Percentiles rank a stretch among this genome's conserved stretches.
Evolutionary conservation across 2,113 vertebrate genomes (phyloP).

Genomic region (Holacanthus passer): DNA sequence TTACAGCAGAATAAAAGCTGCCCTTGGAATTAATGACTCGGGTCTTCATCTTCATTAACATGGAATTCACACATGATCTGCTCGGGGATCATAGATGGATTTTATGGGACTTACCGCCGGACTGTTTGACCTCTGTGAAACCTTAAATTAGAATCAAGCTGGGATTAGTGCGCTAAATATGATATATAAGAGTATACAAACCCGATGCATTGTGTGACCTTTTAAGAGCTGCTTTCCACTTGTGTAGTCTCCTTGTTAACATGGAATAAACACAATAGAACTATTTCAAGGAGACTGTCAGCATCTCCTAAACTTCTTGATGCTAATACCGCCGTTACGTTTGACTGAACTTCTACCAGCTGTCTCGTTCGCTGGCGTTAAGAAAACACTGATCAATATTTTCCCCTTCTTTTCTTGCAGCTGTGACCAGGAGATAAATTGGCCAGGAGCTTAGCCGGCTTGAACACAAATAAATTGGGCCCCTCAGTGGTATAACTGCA

Average conservation of each 20-base stretch:
- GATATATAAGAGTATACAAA: neutral
- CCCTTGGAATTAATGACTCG: constrained; percentile 74
- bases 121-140: constrained; percentile 45
- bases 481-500: constrained; percentile 24
- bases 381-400: constrained; percentile 48
- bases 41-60: constrained; percentile 57
- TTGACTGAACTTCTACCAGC: constrained; percentile 28
- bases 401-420: constrained; percentile 37
- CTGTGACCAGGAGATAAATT: constrained; percentile 52
- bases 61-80: constrained; percentile 54
- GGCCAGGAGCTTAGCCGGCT: constrained; percentile 24
- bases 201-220: neutral
- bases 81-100: constrained; percentile 50
- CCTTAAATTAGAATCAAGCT: constrained; percentile 26
- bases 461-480: constrained; percentile 38
- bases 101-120: constrained; percentile 38
- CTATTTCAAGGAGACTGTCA: constrained; percentile 26
- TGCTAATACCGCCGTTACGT: neutral
- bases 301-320: constrained; percentile 13
- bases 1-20: constrained; percentile 68
- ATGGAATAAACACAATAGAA: constrained; percentile 14
- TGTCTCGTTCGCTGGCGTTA: constrained; percentile 20
- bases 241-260: constrained; percentile 5
- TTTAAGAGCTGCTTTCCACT: neutral
- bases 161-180: constrained; percentile 26